Percentiles rank a stretch among this genome's conserved stretches.
phyloP scores from a whole-genome alignment of 2,797 vertebrate species.

The Caiman crocodilus region DNA sequence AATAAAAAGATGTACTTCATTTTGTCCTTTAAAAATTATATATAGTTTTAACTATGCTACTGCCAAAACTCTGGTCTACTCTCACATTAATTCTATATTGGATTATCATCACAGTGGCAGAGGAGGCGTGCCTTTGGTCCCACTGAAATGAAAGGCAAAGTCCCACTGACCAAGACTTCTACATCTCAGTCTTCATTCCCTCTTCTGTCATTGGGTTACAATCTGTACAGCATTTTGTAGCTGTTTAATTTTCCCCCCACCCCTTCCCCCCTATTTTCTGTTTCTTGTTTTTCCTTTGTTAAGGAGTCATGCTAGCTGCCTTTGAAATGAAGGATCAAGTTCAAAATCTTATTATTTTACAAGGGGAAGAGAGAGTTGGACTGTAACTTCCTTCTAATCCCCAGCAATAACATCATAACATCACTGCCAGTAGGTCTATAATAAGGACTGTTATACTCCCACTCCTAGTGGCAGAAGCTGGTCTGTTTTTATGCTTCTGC shows the following conservation, averaged over 20 bases:
- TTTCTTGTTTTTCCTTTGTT: constrained; percentile 4
- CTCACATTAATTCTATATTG: neutral
- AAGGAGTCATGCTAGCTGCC: neutral
- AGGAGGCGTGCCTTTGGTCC: neutral
- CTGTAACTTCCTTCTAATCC: constrained; percentile 70
- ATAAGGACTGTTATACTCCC: constrained; percentile 69
- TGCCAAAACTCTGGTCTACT: neutral
- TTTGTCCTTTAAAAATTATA: neutral
- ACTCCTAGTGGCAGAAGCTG: constrained; percentile 71
- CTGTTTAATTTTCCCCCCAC: neutral
- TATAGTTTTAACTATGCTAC: neutral
- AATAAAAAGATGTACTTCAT: neutral
- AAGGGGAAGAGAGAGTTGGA: constrained; percentile 68
- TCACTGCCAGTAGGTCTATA: constrained; percentile 62
- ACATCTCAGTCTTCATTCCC: neutral
- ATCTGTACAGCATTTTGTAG: neutral
- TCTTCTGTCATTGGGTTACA: neutral
- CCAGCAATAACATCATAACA: constrained; percentile 73
- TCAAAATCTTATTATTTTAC: constrained; percentile 64
- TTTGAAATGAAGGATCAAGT: constrained; percentile 67
- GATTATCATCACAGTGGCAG: neutral
- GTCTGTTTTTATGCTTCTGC: constrained; percentile 70
- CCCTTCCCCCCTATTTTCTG: neutral
- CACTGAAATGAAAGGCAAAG: neutral
- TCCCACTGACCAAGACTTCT: too few relatives aligned